Conservation (phyloP, 23 tunicate genomes). For the Ascidia mentula region DNA sequence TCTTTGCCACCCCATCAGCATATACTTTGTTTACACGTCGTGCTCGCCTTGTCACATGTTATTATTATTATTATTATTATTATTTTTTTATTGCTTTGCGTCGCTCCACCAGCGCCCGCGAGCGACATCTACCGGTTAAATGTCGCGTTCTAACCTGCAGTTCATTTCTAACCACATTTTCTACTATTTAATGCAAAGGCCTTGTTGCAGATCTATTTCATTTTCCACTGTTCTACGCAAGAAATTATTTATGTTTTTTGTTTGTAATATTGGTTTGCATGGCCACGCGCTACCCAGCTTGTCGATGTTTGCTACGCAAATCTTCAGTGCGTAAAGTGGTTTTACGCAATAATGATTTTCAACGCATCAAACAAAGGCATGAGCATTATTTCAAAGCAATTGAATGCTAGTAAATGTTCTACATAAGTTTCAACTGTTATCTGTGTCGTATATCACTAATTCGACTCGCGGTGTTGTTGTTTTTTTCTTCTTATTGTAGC, state of each 20-base stretch:
- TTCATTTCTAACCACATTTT: conserved; percentile 3
- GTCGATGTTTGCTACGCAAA: background rate
- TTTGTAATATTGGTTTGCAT: background rate
- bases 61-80: background rate
- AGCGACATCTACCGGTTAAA: conserved; percentile 9
- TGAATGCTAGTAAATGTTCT: no score
- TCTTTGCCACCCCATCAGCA: background rate
- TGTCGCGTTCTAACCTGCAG: conserved; percentile 7
- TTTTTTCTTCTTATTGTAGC: background rate
- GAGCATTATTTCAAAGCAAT: no score
- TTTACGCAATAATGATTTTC: no score
- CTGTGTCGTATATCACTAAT: no score
- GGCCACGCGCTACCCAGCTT: background rate
- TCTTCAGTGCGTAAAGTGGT: no score
- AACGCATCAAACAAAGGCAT: no score
- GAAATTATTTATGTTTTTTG: background rate
- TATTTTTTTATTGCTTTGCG: conserved; percentile 1
- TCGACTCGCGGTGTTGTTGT: no score
- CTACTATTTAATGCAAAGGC: conserved; percentile 9
- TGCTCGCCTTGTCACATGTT: background rate
- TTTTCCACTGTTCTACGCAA: conserved; percentile 12
- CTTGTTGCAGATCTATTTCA: conserved; percentile 6
- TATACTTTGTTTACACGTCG: background rate
- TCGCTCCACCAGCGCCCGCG: background rate
- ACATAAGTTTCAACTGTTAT: no score